phyloP scores from a whole-genome alignment of 2,113 vertebrate genomes.

The Thamnophis sirtalis region DNA sequence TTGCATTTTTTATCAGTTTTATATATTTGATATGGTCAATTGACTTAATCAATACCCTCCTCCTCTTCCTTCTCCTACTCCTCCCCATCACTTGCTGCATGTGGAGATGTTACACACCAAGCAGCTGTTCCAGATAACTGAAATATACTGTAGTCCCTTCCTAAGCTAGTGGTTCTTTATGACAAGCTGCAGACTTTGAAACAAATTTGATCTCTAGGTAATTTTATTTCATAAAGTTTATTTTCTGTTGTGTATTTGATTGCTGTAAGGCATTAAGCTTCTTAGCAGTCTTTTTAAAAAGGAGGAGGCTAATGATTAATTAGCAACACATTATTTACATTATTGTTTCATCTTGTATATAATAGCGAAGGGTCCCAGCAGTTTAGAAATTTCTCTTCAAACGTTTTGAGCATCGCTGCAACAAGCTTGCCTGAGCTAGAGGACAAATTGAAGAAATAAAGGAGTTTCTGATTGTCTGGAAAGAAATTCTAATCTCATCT shows the following conservation, averaged over 20 bases:
- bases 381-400: background rate
- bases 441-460: background rate
- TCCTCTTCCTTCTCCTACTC: background rate
- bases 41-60: background rate
- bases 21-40: background rate
- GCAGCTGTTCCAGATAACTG: background rate
- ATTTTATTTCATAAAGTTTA: background rate
- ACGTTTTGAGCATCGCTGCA: background rate
- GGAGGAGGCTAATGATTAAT: background rate
- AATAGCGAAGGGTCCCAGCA: background rate
- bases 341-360: background rate
- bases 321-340: background rate
- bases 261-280: background rate
- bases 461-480: background rate
- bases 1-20: background rate
- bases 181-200: background rate
- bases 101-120: background rate
- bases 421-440: background rate
- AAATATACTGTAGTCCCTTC: background rate
- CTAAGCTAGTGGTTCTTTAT: background rate
- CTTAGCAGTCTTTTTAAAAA: background rate
- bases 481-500: slow-evolving; percentile 47
- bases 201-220: background rate
- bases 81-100: background rate
- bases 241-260: background rate